Evolutionary conservation across 2,113 vertebrate species (phyloP).

Genomic region (Otus sunia): DNA sequence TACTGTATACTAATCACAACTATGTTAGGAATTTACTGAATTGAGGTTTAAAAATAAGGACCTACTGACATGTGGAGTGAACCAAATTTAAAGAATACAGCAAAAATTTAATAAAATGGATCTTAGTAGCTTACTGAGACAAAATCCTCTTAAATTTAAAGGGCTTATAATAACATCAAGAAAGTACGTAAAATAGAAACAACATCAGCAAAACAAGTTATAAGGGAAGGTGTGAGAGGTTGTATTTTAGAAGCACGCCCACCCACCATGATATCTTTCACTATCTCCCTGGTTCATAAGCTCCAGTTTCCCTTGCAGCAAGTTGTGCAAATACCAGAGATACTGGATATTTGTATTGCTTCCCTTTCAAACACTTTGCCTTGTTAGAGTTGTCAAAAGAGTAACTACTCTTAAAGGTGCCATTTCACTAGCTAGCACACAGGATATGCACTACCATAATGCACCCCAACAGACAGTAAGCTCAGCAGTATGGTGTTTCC

Average conservation of each 20-base stretch:
- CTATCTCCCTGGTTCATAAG: not conserved
- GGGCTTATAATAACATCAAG: not conserved
- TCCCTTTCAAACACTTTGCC: slow-evolving; percentile 29
- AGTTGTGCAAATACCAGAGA: slow-evolving; percentile 29
- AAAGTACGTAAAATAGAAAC: not conserved
- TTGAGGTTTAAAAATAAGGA: not conserved
- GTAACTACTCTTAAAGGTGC: not conserved
- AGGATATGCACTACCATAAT: rapidly evolving
- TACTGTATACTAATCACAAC: not conserved
- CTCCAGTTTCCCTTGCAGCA: not conserved
- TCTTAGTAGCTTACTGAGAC: not conserved
- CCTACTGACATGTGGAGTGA: rapidly evolving
- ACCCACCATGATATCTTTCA: not conserved
- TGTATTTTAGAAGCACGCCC: not conserved
- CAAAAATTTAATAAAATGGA: not conserved
- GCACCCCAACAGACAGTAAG: not conserved
- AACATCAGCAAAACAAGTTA: not conserved
- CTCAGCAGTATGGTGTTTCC: not conserved
- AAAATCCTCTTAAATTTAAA: not conserved
- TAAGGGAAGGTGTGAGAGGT: not conserved
- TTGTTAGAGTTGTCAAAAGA: slow-evolving; percentile 30
- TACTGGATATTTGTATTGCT: slow-evolving; percentile 18
- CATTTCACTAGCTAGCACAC: not conserved
- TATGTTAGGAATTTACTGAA: not conserved
- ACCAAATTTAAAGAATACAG: not conserved